These are phyloP conservation scores for Eupithecia pulchellata DNA, from an alignment of 2,888 invertebrate species.

Conservation along the genomic window DNA sequence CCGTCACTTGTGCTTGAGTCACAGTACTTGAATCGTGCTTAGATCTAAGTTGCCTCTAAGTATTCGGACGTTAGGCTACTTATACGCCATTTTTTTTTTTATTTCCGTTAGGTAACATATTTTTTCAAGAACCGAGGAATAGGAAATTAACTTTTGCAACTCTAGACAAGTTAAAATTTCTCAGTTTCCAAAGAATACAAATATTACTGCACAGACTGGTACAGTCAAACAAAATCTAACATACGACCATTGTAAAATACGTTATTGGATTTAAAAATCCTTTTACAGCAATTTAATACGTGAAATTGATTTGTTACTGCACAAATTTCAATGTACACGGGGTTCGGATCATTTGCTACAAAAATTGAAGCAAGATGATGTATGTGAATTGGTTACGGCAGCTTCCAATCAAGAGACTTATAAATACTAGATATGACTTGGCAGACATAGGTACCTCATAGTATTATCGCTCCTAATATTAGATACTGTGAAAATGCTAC, in stretches of 20 bases:
- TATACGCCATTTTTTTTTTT: no score
- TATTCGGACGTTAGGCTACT: no score
- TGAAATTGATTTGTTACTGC: constrained; percentile 40
- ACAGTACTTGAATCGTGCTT: no score
- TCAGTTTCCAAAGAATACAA: neutral
- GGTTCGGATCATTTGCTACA: constrained; percentile 36
- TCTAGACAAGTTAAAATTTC: neutral
- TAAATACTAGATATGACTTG: constrained; percentile 14
- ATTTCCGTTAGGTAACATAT: no score
- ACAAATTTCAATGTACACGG: constrained; percentile 40
- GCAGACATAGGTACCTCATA: neutral
- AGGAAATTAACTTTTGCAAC: no score
- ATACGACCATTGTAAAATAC: neutral
- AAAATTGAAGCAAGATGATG: constrained; percentile 45
- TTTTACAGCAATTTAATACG: constrained; percentile 24
- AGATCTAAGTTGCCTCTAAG: no score
- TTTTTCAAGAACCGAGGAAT: no score
- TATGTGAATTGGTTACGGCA: constrained; percentile 39
- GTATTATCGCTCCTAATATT: no score
- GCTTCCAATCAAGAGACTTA: constrained; percentile 21
- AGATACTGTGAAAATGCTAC: no score
- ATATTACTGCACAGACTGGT: neutral
- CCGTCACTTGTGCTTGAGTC: no score
- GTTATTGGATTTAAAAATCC: neutral
- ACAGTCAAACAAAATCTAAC: neutral